Conservation (phyloP, 1,140 invertebrate species). For the Pinna nobilis region DNA sequence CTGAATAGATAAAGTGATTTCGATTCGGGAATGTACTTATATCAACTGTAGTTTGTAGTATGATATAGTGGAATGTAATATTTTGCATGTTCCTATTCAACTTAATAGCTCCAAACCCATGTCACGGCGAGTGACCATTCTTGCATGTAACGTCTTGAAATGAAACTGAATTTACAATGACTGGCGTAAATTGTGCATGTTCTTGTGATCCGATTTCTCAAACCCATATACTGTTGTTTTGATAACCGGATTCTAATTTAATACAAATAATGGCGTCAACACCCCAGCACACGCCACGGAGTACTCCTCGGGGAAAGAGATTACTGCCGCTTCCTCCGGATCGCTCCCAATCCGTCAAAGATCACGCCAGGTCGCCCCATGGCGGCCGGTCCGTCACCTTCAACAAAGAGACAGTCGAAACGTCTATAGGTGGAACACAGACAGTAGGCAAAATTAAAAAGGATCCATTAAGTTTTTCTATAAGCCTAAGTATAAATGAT, state of each 20-base stretch:
- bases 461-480: constrained; percentile 49
- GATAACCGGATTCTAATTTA: not conserved
- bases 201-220: not conserved
- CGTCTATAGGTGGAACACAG: constrained; percentile 70
- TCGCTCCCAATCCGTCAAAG: constrained; percentile 6
- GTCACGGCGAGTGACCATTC: not conserved
- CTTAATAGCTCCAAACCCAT: not conserved
- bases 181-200: not conserved
- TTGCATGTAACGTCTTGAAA: not conserved
- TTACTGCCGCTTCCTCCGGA: constrained; percentile 23
- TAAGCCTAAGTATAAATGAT: constrained; percentile 23
- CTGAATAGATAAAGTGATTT: too few species aligned
- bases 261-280: constrained; percentile 8
- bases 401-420: constrained; percentile 65
- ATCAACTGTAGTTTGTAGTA: not conserved
- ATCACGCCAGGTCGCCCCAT: too few species aligned
- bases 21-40: not conserved
- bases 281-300: constrained; percentile 13
- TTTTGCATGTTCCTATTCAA: not conserved
- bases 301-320: constrained; percentile 19
- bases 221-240: not conserved
- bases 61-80: not conserved
- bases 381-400: constrained; percentile 56
- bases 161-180: not conserved
- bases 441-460: constrained; percentile 59